These are phyloP conservation scores for Aporrectodea caliginosa DNA, from an alignment of 1,140 invertebrate genomes.

Conservation along the genomic window DNA sequence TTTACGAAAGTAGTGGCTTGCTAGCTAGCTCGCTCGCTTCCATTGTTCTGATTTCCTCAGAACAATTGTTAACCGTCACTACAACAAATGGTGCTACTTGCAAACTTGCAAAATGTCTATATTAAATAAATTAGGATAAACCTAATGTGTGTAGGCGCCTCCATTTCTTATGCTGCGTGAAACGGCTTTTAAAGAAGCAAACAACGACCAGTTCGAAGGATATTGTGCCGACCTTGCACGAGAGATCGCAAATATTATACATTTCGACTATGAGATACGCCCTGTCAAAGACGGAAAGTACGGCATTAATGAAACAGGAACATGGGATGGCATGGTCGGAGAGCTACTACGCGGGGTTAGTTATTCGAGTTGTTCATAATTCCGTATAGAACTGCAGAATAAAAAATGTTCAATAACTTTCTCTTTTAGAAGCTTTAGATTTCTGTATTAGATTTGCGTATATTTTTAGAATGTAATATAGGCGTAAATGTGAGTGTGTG, in stretches of 20 bases:
- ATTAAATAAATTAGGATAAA: too few relatives aligned
- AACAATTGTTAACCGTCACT: too few relatives aligned
- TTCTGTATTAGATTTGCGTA: background rate
- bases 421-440: background rate
- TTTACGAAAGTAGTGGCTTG: too few relatives aligned
- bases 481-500: too few relatives aligned
- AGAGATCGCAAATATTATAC: slow-evolving; percentile 49
- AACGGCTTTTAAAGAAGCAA: slow-evolving; percentile 61
- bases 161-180: slow-evolving; percentile 8
- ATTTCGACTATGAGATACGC: slow-evolving; percentile 85
- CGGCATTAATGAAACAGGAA: slow-evolving; percentile 71
- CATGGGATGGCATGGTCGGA: slow-evolving; percentile 97
- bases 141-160: background rate
- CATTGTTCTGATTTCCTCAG: too few relatives aligned
- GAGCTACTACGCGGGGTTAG: slow-evolving; percentile 86
- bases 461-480: too few relatives aligned
- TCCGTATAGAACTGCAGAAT: too few relatives aligned
- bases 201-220: slow-evolving; percentile 77
- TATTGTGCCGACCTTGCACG: slow-evolving; percentile 49
- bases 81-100: too few relatives aligned
- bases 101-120: too few relatives aligned
- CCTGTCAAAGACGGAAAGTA: slow-evolving; percentile 91
- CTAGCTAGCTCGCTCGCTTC: too few relatives aligned
- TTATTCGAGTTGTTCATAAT: too few relatives aligned
- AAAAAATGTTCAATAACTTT: too few relatives aligned